Base-by-base conservation (phyloP, 2,113 vertebrate species). In the Carassius gibelio region DNA sequence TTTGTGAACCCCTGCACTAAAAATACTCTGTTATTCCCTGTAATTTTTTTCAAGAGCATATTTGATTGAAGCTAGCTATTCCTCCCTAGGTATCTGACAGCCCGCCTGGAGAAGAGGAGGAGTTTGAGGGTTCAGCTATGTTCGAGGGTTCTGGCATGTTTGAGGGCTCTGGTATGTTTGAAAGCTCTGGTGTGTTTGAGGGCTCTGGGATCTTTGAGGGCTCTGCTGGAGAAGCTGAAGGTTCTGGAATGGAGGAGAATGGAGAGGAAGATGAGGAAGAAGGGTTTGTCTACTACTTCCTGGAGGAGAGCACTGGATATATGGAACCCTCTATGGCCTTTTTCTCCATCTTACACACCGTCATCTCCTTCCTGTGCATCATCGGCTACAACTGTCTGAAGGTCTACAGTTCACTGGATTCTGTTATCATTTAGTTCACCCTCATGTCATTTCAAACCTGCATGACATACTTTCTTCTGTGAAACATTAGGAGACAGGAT, bases 351-450 rank as follows among this genome's bases (percentile, higher is more conserved):
- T 17, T 96, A 9, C 97, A 99, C 84, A 97, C 97, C 0, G 90
- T 99, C 79, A 95, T 99, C 83, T 95, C 97, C 84, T 95, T 98
- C 88, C 96, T 99, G 57, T 98, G 97, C 90, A 99, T 99, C 94
- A 99, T 99, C 1, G 97, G 97, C 77, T 99, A 99, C 95, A 98
- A 99, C 93, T 99, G 97, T 80, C 95, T 98, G 75, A 98, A 98
- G 96, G 97, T 96, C 42, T 52, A 83, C 14, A 8, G 36, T 21
- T 61, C 62, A n/a, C 17, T 48, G 26, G 42, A 84, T 90, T 50
- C 11, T 50, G 9, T 79, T 59, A 45, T 72, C 17, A 36, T 75
- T 52, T 30, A 52, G 13, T 26, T 26, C n/a, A 52, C 45, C 13
- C 1, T 21, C 3, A 30, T 13, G 72, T 26, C 0, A 75, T 50